Evolutionary conservation across 92 coral and sea anemone species (phyloP).

Genomic region (Hydrozoanthus gracilis): DNA sequence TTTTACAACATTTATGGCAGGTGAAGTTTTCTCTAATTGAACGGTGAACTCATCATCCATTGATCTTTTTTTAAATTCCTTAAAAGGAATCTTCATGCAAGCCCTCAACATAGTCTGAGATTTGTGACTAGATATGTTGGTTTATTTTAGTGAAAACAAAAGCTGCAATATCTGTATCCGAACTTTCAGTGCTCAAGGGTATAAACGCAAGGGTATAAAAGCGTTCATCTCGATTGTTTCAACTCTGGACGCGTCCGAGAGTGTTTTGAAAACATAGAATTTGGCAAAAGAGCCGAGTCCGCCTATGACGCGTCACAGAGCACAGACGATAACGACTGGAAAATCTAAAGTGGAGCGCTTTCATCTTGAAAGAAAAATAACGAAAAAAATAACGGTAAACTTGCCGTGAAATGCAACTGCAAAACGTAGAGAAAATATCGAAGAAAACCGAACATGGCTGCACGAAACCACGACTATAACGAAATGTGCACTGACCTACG

Average conservation of each 20-base stretch:
- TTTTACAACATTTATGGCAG: constrained; percentile 45
- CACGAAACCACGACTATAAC: neutral
- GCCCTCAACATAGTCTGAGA: neutral
- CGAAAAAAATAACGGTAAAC: neutral
- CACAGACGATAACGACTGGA: neutral
- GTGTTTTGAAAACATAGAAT: neutral
- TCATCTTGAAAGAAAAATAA: neutral
- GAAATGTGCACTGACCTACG: neutral
- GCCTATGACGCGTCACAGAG: neutral
- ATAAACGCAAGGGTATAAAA: constrained; percentile 2
- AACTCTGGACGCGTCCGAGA: constrained; percentile 5
- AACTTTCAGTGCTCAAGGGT: neutral
- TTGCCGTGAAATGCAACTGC: neutral
- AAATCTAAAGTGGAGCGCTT: neutral
- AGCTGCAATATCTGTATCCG: neutral
- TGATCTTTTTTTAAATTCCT: no score
- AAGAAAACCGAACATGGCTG: neutral
- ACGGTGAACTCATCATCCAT: neutral
- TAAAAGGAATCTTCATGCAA: constrained; percentile 1
- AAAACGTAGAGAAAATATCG: neutral
- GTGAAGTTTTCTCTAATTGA: constrained; percentile 10
- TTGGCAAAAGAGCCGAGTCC: neutral
- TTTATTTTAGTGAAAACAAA: neutral
- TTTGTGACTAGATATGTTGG: neutral
- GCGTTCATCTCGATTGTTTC: neutral